Evolutionary conservation across 2,888 invertebrate genomes (phyloP).

Genomic region (Hypercompe scribonia): DNA sequence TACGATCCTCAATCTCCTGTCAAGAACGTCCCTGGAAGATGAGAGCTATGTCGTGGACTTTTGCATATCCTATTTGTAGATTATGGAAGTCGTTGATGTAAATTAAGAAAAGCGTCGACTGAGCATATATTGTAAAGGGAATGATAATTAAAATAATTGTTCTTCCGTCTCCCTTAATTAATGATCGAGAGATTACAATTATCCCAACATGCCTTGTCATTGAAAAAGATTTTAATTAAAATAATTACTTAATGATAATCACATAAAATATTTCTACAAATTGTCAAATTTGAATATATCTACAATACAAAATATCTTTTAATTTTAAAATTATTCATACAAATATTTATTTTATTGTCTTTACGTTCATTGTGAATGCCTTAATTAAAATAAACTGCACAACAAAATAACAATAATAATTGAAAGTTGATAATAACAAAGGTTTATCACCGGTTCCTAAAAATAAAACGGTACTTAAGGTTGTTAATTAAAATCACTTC

Average conservation of each 20-base stretch:
- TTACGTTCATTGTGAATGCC: background rate
- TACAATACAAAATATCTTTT: background rate
- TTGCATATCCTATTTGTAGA: no score
- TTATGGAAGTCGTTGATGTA: no score
- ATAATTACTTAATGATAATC: background rate
- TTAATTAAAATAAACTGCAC: background rate
- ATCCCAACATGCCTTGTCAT: background rate
- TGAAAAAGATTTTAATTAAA: background rate
- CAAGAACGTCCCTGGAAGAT: no score
- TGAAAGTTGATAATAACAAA: background rate
- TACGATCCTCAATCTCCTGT: no score
- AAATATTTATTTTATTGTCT: background rate
- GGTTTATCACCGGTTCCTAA: background rate
- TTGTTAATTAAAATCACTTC: background rate
- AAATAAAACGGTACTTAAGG: background rate
- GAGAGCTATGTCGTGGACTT: no score
- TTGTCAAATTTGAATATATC: background rate
- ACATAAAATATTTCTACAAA: background rate
- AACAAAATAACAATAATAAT: background rate
- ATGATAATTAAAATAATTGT: background rate
- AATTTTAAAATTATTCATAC: background rate
- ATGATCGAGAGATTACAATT: no score
- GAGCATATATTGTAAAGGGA: no score
- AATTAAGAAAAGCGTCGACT: no score
- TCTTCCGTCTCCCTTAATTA: background rate